Base-by-base conservation (phyloP, 2,888 invertebrate species). In the Napeogenes sylphis region DNA sequence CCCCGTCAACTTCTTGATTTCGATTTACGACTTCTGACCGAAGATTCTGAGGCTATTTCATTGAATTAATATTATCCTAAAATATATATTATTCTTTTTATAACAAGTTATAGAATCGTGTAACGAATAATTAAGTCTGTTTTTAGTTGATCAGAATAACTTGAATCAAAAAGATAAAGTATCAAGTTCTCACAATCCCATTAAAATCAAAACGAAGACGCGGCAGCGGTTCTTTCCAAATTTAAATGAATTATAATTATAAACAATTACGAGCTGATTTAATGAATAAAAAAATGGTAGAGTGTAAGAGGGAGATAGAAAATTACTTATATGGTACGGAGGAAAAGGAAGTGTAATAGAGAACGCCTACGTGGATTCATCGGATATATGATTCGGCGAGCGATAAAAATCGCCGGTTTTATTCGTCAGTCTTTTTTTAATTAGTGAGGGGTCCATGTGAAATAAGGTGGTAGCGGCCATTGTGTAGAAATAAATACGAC, bases 391-490 rank as follows among this genome's bases (percentile, higher is more conserved):
- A 89, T 90, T 90, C 87, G 88, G 87, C 83, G 80, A 80, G 83
- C 80, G 90, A 90, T 90, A 87, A 88, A 88, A 89, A 90, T 90
- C 90, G 85, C 83, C 81, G 84, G 88, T 87, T 84, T 90, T 85
- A 90, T 90, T 90, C 90, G 90, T 90, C 87, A 81, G 87, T 73
- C 75, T 67, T 85, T 88, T 88, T 90, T 89, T 90, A 90, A 90
- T 90, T 90, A 88, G 84, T 82, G 81, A 87, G 87, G 87, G 88
- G 83, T 82, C 82, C 85, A 86, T 90, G 90, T 84, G 90, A 90
- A 89, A 82, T 78, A 79, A 81, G 79, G 77, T 79, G 83, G 84
- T 71, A 73, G 71, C 78, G 75, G 83, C 87, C 84, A 88, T 90
- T 89, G 88, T 89, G 78, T 82, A 75, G 73, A 73, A 79, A 84